Conservation (phyloP, 2,113 vertebrate species). For the Eptesicus fuscus region DNA sequence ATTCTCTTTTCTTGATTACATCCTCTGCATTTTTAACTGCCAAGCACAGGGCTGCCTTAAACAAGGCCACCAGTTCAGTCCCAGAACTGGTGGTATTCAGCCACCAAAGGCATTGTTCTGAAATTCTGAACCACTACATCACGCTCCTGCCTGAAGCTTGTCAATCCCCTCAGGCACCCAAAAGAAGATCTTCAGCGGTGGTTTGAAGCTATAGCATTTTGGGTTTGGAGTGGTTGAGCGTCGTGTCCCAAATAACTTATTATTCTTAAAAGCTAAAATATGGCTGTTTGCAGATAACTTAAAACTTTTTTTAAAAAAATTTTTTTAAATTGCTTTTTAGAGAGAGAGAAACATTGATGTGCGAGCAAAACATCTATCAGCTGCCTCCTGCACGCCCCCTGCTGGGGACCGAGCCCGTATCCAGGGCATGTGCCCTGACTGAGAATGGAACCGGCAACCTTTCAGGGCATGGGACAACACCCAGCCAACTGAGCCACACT, state of each 20-base stretch:
- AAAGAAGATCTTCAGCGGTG: background rate
- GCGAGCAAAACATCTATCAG: background rate
- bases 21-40: background rate
- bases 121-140: no score
- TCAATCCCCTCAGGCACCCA: accelerated
- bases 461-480: background rate
- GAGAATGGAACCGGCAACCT: background rate
- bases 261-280: background rate
- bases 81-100: background rate
- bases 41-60: background rate
- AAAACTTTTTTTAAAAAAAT: background rate
- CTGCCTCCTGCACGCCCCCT: background rate
- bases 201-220: background rate
- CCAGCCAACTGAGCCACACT: background rate
- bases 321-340: background rate
- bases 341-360: background rate
- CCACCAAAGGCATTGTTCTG: background rate
- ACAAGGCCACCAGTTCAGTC: background rate
- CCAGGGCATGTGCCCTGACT: background rate
- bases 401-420: background rate
- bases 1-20: background rate
- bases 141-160: background rate
- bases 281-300: background rate
- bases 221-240: background rate
- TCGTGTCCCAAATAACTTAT: background rate